A percentile compares a stretch with the other conserved stretches of the same genome.
Evolutionary conservation across 2,888 invertebrate species (phyloP).

Genomic region (Drosophila lutescens): DNA sequence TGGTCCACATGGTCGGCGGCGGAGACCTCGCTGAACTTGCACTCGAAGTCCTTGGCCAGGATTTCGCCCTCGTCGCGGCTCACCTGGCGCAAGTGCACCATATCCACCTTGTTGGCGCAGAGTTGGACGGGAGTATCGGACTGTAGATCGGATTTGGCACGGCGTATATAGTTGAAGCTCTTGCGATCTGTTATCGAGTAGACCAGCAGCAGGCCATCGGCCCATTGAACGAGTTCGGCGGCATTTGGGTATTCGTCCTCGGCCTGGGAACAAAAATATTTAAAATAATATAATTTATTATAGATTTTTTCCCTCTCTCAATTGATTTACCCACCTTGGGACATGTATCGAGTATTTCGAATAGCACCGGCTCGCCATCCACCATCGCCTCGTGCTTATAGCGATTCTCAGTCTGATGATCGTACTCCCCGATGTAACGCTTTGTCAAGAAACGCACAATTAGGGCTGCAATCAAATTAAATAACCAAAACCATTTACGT

Average conservation of each 20-base stretch:
- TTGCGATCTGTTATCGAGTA: slow-evolving; percentile 95
- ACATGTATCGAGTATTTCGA: slow-evolving; percentile 96
- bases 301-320: too few relatives aligned
- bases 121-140: slow-evolving; percentile 92
- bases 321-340: slow-evolving; percentile 83
- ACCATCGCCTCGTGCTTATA: slow-evolving; percentile 95
- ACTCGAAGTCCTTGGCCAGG: slow-evolving; percentile 94
- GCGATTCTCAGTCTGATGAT: slow-evolving; percentile 96
- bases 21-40: slow-evolving; percentile 93
- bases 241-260: slow-evolving; percentile 89
- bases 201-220: slow-evolving; percentile 94
- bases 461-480: slow-evolving; percentile 87
- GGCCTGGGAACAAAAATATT: slow-evolving; percentile 84
- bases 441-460: slow-evolving; percentile 96
- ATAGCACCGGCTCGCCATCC: slow-evolving; percentile 94
- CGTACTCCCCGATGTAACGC: slow-evolving; percentile 97
- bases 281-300: too few relatives aligned
- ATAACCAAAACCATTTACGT: slow-evolving; percentile 39
- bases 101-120: slow-evolving; percentile 95
- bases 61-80: slow-evolving; percentile 95
- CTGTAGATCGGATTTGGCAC: slow-evolving; percentile 89
- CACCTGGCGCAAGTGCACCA: slow-evolving; percentile 95
- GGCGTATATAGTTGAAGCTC: slow-evolving; percentile 92
- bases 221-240: slow-evolving; percentile 92
- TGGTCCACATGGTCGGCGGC: slow-evolving; percentile 95